Base-by-base conservation (phyloP, 2,113 vertebrate species). In the Trogon surrucura region DNA sequence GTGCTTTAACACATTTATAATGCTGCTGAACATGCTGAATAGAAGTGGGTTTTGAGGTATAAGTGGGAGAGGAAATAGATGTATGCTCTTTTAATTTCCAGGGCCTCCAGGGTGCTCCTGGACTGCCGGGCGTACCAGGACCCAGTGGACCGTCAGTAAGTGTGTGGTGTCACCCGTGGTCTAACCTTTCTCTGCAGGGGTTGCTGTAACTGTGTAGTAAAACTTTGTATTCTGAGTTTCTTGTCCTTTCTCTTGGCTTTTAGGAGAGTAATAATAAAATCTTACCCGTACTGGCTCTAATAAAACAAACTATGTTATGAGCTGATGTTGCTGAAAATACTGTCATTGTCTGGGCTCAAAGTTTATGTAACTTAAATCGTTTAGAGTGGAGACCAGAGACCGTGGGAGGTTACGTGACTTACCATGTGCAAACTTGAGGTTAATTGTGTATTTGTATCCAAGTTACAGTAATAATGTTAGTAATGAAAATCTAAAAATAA, bases 91-190 rank as follows among this genome's bases (percentile, higher is more conserved):
- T 85, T 74, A 4, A 69, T 97, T 89, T 97, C 58, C 86, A 99
- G 99, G 99, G 99, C 48, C 95, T 97, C 87, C 88, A 98, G 92
- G 99, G 99, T 95, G 97, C 97, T 58, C 99, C 99, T 72, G 99
- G 99, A 54, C 95, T 98, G 74, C 98, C 98, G 25, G 99, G 99
- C 56, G 79, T 96, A 29, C 93, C 97, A 20, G 99, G 99, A 78
- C 98, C 98, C 14, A 97, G 93, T 61, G 99, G 99, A 88, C 92
- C 98, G 36, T 96, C 97, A 2, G 99, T 99, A 98, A 98, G 98
- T 97, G 83, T 91, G 82, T 75, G 13, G 4, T 44, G 16, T 67
- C 23, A 53, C 30, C 62, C 58, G 7, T 54, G 15, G 51, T 23
- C 21, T 71, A 3, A 60, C 54, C 41, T 61, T 1, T 53, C 72